These are phyloP conservation scores for Paradoxurus hermaphroditus DNA, from an alignment of 2,113 vertebrate species.

Conservation along the genomic window DNA sequence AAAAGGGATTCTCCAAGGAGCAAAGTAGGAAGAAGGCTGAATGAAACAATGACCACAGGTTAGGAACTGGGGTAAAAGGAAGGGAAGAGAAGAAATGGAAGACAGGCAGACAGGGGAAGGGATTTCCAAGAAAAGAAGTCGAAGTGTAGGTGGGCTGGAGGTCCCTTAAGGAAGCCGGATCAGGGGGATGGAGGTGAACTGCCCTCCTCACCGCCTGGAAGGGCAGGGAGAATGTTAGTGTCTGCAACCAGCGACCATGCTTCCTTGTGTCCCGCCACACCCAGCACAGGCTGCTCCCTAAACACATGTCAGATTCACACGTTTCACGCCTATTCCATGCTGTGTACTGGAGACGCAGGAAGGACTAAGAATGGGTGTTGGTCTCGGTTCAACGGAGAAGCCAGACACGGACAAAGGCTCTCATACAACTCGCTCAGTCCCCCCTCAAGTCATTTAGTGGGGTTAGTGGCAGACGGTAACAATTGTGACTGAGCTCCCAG, in stretches of 20 bases:
- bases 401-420: neutral
- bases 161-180: neutral
- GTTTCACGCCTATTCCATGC: neutral
- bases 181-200: neutral
- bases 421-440: neutral
- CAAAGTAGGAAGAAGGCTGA: neutral
- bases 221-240: neutral
- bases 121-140: neutral
- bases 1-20: neutral
- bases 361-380: neutral
- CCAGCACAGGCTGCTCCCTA: neutral
- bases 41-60: neutral
- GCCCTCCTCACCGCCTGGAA: neutral
- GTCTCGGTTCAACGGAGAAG: neutral
- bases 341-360: neutral
- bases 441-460: neutral
- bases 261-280: neutral
- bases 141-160: neutral
- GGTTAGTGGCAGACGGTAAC: neutral
- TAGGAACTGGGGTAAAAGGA: neutral
- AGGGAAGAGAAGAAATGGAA: neutral
- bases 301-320: neutral
- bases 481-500: neutral
- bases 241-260: neutral
- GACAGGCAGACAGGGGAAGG: neutral